Percentiles rank a stretch among this genome's conserved stretches.
These are phyloP conservation scores for Drosophila percnosoma DNA, from an alignment of 2,888 invertebrate genomes.

Conservation along the genomic window DNA sequence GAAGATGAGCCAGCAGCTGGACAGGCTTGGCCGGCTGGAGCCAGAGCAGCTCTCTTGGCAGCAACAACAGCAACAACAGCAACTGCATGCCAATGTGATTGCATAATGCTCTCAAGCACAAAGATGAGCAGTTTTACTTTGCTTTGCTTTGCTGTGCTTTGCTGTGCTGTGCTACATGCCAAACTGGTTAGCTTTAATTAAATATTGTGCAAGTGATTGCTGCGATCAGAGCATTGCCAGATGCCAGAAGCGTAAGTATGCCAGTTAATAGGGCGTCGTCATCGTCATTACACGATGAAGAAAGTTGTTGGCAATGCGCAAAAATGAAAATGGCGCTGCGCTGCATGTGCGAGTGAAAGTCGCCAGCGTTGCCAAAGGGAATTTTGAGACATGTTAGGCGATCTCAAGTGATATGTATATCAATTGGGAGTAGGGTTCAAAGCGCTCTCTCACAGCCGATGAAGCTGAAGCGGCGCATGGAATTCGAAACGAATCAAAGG, in stretches of 20 bases:
- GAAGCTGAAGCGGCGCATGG: not conserved
- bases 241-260: constrained; percentile 5
- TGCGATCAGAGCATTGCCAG: constrained; percentile 20
- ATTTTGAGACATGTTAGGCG: not conserved
- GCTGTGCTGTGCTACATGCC: constrained; percentile 13
- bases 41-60: constrained; percentile 32
- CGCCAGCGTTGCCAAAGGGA: constrained; percentile 5
- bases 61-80: not conserved
- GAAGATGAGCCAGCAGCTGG: constrained; percentile 13
- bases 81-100: constrained; percentile 62
- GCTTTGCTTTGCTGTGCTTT: constrained; percentile 17
- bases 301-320: constrained; percentile 33
- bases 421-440: not conserved
- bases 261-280: constrained; percentile 30
- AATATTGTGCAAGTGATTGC: constrained; percentile 53
- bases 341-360: constrained; percentile 21
- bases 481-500: not conserved
- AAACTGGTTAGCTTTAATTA: constrained; percentile 65
- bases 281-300: constrained; percentile 4
- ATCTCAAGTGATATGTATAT: not conserved
- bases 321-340: constrained; percentile 3
- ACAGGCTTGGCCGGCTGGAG: constrained; percentile 6
- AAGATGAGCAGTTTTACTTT: constrained; percentile 48
- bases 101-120: constrained; percentile 46
- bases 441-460: not conserved